Evolutionary conservation across 2,113 vertebrate species (phyloP), one percentile per base, ranked within the genome.

Genomic region (Toxostoma redivivum): DNA sequence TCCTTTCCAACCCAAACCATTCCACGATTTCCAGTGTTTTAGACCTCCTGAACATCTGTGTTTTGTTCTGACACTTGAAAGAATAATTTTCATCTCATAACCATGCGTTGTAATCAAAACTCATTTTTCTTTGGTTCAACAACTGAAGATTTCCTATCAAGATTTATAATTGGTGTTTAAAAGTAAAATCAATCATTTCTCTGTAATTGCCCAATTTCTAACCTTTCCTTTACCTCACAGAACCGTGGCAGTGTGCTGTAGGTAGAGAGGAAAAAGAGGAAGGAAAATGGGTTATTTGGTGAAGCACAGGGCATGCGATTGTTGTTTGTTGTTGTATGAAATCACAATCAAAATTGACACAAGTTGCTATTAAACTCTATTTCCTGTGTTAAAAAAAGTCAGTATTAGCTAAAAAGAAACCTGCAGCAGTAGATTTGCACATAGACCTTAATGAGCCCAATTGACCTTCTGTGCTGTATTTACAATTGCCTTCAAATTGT

Each of bases 401-500:
- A 86, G 89, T 86, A 94, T 98, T 95, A 96, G 97, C 97, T 85
- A 97, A 97, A 97, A 96, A 97, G 98, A 97, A 98, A 98, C 97
- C 97, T 97, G 95, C 97, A 96, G 98, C 97, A 97, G 98, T 98
- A 98, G 98, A 98, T 98, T 98, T 97, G 97, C 98, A 98, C 98
- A 98, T 98, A 97, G 98, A 99, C 98, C 98, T 97, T 98, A 99
- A 99, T 99, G 99, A 98, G 98, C 96, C 98, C 98, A 99, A 98
- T 99, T 99, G 99, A 99, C 99, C 99, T 99, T 98, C 97, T 97
- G 97, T 97, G 98, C 98, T 98, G 98, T 98, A 98, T 98, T 98
- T 98, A 98, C 99, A 99, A 99, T 99, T 99, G 98, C 98, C 97
- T 98, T 94, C 95, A 98, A 98, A 99, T 99, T 99, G 99, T 99